Base-by-base conservation (phyloP, 2,113 vertebrate species). In the Pterocles orientalis region DNA sequence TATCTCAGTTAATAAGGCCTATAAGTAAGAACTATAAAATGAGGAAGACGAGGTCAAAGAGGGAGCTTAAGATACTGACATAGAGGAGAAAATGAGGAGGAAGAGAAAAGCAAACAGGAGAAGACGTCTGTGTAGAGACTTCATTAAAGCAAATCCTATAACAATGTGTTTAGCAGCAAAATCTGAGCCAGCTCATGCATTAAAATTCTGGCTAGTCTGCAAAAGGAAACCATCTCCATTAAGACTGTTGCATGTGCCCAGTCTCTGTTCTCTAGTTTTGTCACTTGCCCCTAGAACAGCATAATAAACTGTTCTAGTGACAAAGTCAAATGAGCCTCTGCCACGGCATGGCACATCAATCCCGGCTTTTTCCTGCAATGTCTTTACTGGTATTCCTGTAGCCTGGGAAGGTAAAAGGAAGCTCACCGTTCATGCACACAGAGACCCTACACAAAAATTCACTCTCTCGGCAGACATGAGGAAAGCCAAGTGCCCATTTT, bases 341-440 rank as follows among this genome's bases (percentile, higher is more conserved):
- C 12, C 2, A 13, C 3, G 13, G 48, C 77, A 48, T 4, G 6
- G 3, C 26, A 19, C 1, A 25, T 7, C 48, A 29, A 39, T 15
- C 48, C 3, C 18, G 33, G 39, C 28, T 29, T 76, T 60, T 29
- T 28, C 78, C 66, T 75, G n/a, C 14, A 16, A 2, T 24, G 56
- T 31, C 71, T 73, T 33, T 8, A 23, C 15, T 18, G 31, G 23
- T 17, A 7, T 31, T 81, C 34, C 64, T 84, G n/a, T 19, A 62
- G 48, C 75, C 51, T 10, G 3, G 4, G 41, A 39, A 62, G 34
- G 21, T 72, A 71, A 53, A 64, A 75, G 21, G 60, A 75, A 26
- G 18, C 18, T 62, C 10, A 10, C 28, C 20, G 21, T 11, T 56
- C 50, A 23, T 0, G 0, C 0, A 4, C 65, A 54, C 80, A 31